Evolutionary conservation across 2,797 vertebrate genomes (phyloP), one percentile per base, ranked within the genome.

Genomic region (Tachyglossus aculeatus): DNA sequence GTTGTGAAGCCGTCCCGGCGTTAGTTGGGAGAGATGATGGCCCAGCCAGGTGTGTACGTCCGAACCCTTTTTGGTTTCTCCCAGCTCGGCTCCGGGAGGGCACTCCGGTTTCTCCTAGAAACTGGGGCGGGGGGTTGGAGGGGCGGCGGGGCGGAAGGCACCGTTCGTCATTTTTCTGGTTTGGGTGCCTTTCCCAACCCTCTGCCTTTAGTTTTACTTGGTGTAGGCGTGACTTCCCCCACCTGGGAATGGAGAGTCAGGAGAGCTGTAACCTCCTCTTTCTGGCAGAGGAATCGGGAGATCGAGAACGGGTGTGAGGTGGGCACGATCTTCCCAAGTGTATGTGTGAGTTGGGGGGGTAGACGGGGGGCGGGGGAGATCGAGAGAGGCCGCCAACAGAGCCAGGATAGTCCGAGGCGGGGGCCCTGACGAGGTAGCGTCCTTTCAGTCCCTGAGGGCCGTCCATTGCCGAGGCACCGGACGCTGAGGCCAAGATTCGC

Each of bases 21-120:
- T 57, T 52, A 21, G 31, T 39, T 52, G 57, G 34, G 38, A 31
- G 67, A 72, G 19, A 10, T 18, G 7, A 24, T n/a, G 54, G 13
- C n/a, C 67, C 25, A 11, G 33, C 55, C 32, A 63, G 50, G 47
- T 40, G 43, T 59, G 51, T 48, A 25, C 58, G 24, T 65, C 62
- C 43, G 12, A 5, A 40, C 45, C 25, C 21, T 34, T 33, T 51
- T 52, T 63, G 55, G 55, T 56, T 55, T 55, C 62, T 59, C 59
- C 63, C 59, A 29, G 51, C 68, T 71, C 62, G 62, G 62, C 56
- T 71, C 56, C 63, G 25, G 22, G 43, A 16, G 18, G 36, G 69
- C 13, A 47, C 39, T 40, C 55, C 47, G 50, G 61, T 24, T 36
- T 55, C 54, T 55, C 38, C 22, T 31, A 55, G 60, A 65, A 72